Base-by-base conservation (phyloP, 2,888 invertebrate species). In the Ligdia adustata region DNA sequence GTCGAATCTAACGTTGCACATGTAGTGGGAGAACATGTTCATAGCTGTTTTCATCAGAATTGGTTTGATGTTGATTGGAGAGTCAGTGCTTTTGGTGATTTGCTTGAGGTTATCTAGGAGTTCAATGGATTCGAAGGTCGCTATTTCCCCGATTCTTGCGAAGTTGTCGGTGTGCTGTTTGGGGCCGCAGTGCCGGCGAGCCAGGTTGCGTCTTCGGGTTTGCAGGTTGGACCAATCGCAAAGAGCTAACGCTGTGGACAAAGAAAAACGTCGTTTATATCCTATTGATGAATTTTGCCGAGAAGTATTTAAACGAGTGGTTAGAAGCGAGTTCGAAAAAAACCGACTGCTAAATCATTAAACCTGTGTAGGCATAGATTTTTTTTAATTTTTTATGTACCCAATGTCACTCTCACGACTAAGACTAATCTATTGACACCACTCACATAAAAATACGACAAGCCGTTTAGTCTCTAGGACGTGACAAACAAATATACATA, bases 201-300 rank as follows among this genome's bases (percentile, higher is more conserved):
- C 96, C 7, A 97, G 86, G 71, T 95, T 94, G 15, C 97, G 91
- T 2, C 97, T 91, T 1, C 93, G 93, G 42, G 94, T 93, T 73
- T 97, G 97, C 0, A 97, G 91, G 50, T 93, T 93, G 0, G 96
- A 96, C 96, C 96, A 97, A 75, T 97, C 96, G 79, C 97, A 97
- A 12, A 97, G 91, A 0, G 97, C 97, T 62, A 97, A 84, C 49
- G 97, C 97, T 97, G 92, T 16, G 91, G 91, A 79, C 71, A 79
- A 78, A 44, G 50, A 54, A 57, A 55, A 22, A 22, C n/a, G n/a
- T n/a, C n/a, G n/a, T n/a, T n/a, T n/a, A n/a, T n/a, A n/a, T n/a
- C n/a, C n/a, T n/a, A n/a, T n/a, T n/a, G n/a, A n/a, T n/a, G n/a
- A n/a, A n/a, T n/a, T n/a, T n/a, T n/a, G n/a, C n/a, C n/a, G n/a